These are phyloP conservation scores for Gryon sp. DNA, from an alignment of 1,140 invertebrate species.

Conservation along the genomic window DNA sequence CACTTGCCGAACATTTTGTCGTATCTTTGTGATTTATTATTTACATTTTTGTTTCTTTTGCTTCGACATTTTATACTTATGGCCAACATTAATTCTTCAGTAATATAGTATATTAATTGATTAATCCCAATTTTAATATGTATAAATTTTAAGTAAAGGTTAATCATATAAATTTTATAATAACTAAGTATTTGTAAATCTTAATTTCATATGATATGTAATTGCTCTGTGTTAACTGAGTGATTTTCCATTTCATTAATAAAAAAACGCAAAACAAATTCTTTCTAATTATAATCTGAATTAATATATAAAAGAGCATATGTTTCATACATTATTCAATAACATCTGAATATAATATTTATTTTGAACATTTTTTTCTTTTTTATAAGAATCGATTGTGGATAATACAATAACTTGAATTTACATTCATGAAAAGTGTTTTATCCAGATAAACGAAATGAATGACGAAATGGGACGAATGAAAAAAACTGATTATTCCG, in stretches of 20 bases:
- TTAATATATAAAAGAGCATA: slow-evolving; percentile 22
- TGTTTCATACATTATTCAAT: slow-evolving; percentile 38
- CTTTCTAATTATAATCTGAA: slow-evolving; percentile 7
- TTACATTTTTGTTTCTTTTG: too few relatives aligned
- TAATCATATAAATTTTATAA: too few relatives aligned
- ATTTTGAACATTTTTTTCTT: slow-evolving; percentile 35
- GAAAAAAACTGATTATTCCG: slow-evolving; percentile 45
- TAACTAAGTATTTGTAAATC: too few relatives aligned
- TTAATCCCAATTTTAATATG: too few relatives aligned
- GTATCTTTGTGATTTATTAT: too few relatives aligned
- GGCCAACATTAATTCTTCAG: too few relatives aligned
- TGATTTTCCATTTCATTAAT: slow-evolving; percentile 4
- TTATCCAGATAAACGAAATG: slow-evolving; percentile 27
- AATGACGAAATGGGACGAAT: slow-evolving; percentile 25
- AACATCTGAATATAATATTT: slow-evolving; percentile 29
- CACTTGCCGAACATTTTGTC: too few relatives aligned
- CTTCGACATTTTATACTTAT: too few relatives aligned
- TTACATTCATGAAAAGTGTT: slow-evolving; percentile 35
- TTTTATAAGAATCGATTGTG: slow-evolving; percentile 26
- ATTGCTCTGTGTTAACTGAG: too few relatives aligned
- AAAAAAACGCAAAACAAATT: slow-evolving; percentile 2
- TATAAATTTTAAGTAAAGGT: too few relatives aligned
- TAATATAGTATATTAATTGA: too few relatives aligned
- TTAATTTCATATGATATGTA: too few relatives aligned
- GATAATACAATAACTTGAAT: slow-evolving; percentile 35